Evolutionary conservation across 2,888 invertebrate genomes (phyloP), one percentile per base, ranked within the genome.

Genomic region (Heliconius erato): DNA sequence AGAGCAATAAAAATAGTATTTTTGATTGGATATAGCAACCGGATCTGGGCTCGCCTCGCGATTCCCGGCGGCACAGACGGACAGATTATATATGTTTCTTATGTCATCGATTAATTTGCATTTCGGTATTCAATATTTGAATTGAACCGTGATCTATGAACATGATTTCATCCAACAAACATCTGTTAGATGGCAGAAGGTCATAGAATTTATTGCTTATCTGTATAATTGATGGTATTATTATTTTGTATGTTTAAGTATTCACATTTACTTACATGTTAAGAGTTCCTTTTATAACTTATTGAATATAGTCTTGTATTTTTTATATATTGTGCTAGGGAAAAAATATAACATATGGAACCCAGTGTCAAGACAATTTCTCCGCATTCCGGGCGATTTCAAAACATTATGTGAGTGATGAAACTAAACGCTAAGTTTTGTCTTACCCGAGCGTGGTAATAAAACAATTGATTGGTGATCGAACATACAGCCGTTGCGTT

Each of bases 1-100:
- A 89, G 87, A 86, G 91, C 90, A 92, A 94, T 95, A 94, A 94
- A 95, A 95, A 95, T 95, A 94, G 93, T 92, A 86, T 90, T 91
- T 93, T 92, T 89, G 91, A 92, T 93, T 89, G 90, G 89, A 91
- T 90, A 91, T 92, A 92, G 93, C 92, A 92, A 92, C 94, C 95
- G 94, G 94, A 94, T 94, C 94, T 94, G 93, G 94, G 93, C 91
- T 89, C 89, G 91, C 91, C 92, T 91, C 91, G 91, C 89, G 90
- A 90, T 87, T 90, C 90, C 87, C 87, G 86, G 83, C 88, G 85
- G 84, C 85, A 86, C 90, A 87, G 87, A 90, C 90, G 86, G 89
- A 92, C 92, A 90, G 92, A 63, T 12, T 63, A 63, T 63, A 63
- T 63, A 94, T 94, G 93, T 92, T 92, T 90, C 86, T 89, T 95